Percentiles rank a stretch among this genome's conserved stretches.
Conservation (phyloP, 2,113 vertebrate genomes). For the Colistium nudipinnis region DNA sequence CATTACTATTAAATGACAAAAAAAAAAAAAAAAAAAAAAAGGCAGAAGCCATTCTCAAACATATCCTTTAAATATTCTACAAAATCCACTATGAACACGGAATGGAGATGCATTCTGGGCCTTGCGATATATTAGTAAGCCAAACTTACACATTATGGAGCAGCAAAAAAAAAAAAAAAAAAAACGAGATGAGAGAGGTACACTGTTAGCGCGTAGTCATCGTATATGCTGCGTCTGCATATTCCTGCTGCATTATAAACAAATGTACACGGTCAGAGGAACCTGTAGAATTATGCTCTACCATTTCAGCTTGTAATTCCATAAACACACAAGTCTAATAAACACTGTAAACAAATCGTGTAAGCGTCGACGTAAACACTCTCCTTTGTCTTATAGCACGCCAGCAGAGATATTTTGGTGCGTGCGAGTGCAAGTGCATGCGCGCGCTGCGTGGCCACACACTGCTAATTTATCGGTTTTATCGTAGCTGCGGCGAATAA, state of each 20-base stretch:
- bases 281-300: conserved; percentile 39
- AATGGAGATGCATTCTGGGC: conserved; percentile 47
- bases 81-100: conserved; percentile 59
- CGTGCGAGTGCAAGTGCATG: conserved; percentile 25
- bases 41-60: conserved; percentile 24
- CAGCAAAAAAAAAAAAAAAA: conserved; percentile 34
- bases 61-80: conserved; percentile 71
- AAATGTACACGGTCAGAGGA: conserved; percentile 56
- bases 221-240: conserved; percentile 46
- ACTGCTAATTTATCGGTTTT: conserved; percentile 54
- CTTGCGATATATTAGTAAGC: conserved; percentile 43
- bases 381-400: conserved; percentile 48
- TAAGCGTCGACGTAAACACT: conserved; percentile 70
- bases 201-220: conserved; percentile 32
- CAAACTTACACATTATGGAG: conserved; percentile 46
- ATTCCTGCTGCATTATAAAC: conserved; percentile 58
- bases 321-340: conserved; percentile 51
- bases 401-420: neutral
- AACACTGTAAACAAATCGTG: conserved; percentile 77
- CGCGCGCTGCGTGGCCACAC: conserved; percentile 34
- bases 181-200: conserved; percentile 39
- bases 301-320: conserved; percentile 52
- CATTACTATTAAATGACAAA: conserved; percentile 56
- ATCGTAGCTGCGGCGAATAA: conserved; percentile 58
- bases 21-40: no score